phyloP scores from a whole-genome alignment of 2,113 vertebrate species.

The Dunckerocampus dactyliophorus region DNA sequence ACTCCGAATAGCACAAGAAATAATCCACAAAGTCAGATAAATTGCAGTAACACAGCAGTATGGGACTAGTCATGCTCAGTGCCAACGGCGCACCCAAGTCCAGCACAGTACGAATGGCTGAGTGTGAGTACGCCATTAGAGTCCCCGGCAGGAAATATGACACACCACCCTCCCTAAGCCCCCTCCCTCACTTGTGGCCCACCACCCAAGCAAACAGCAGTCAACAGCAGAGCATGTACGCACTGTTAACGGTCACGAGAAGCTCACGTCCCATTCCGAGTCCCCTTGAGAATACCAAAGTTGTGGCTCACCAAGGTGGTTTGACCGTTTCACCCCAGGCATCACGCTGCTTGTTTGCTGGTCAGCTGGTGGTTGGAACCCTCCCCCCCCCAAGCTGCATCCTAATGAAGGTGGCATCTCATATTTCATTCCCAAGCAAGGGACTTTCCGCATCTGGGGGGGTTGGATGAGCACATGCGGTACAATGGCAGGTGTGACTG shows the following conservation, averaged over 20 bases:
- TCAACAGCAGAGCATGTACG: neutral
- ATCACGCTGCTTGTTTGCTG: neutral
- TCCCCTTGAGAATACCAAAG: neutral
- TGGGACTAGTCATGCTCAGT: too few species aligned
- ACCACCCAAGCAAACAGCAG: neutral
- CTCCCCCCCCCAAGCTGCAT: too few species aligned
- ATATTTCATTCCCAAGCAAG: neutral
- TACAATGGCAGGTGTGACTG: neutral
- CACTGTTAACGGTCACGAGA: neutral
- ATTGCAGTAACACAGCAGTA: too few species aligned
- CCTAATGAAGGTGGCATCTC: neutral
- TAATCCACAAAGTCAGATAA: too few species aligned
- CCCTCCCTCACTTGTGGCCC: neutral
- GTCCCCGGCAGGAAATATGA: neutral
- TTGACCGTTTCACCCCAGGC: neutral
- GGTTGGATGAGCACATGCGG: neutral
- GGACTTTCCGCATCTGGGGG: neutral
- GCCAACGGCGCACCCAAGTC: too few species aligned
- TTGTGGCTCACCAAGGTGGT: neutral
- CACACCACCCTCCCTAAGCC: too few species aligned
- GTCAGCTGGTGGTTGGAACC: neutral
- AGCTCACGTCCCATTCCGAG: neutral
- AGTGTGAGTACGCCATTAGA: neutral
- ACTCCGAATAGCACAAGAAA: too few species aligned
- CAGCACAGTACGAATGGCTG: too few species aligned